A percentile compares a stretch with the other conserved stretches of the same genome.
Conservation (phyloP, 2,797 vertebrate genomes). For the Microctenopoma steveboyesi region DNA sequence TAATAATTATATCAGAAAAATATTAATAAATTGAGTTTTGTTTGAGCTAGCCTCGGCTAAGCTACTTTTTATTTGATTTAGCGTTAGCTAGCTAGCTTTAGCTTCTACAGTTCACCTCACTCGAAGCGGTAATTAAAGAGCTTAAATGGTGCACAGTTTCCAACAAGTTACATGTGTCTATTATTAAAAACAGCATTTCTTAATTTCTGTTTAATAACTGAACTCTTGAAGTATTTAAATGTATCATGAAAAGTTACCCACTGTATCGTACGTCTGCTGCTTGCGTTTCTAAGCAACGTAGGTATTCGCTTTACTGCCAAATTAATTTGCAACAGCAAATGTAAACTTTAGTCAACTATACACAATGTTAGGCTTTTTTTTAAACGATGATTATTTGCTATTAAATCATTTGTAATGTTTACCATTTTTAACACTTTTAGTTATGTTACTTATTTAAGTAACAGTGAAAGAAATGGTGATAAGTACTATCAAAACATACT, state of each 20-base stretch:
- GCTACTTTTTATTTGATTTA: neutral
- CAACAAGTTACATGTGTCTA: neutral
- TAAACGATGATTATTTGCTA: too few species aligned
- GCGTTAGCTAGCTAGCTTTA: neutral
- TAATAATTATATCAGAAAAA: too few species aligned
- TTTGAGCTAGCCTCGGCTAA: neutral
- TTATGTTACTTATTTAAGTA: too few species aligned
- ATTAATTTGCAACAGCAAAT: too few species aligned
- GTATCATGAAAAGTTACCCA: neutral
- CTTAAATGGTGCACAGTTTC: neutral
- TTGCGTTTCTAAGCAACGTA: slow-evolving; percentile 10
- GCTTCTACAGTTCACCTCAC: neutral
- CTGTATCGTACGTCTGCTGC: neutral
- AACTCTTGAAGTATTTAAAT: neutral
- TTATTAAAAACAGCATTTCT: neutral
- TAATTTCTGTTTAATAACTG: neutral
- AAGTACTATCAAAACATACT: too few species aligned
- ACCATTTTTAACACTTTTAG: too few species aligned
- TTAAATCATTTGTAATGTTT: too few species aligned
- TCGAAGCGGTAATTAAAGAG: neutral
- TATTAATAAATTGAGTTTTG: too few species aligned
- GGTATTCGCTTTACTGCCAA: too few species aligned
- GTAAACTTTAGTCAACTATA: too few species aligned
- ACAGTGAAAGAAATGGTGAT: too few species aligned
- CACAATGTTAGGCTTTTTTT: too few species aligned